phyloP scores from a whole-genome alignment of 2,888 invertebrate genomes.

The Mesorhabditis belari region DNA sequence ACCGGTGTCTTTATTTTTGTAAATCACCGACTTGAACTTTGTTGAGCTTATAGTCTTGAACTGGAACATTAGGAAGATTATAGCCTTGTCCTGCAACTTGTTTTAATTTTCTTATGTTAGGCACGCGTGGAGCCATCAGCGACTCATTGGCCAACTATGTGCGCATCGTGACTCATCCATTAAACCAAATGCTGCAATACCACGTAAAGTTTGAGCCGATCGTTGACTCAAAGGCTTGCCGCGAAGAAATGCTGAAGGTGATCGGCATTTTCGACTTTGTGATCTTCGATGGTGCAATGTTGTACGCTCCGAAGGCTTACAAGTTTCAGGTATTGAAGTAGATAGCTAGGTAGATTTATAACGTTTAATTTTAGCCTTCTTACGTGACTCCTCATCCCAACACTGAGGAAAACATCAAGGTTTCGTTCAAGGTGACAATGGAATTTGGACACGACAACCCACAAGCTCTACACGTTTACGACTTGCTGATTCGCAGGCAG shows the following conservation, averaged over 20 bases:
- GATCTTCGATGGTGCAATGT: not conserved
- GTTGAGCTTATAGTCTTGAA: too few relatives aligned
- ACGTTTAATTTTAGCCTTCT: too few relatives aligned
- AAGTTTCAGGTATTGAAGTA: too few relatives aligned
- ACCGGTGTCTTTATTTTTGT: too few relatives aligned
- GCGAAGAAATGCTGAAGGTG: not conserved
- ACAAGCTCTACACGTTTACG: slow-evolving; percentile 46
- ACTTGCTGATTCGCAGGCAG: slow-evolving; percentile 47
- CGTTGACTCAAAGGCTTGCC: not conserved
- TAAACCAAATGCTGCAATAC: too few relatives aligned
- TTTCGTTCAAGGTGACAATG: slow-evolving; percentile 38
- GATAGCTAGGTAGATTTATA: too few relatives aligned
- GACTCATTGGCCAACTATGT: not conserved
- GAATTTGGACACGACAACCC: slow-evolving; percentile 41
- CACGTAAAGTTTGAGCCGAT: not conserved
- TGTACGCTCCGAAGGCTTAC: not conserved
- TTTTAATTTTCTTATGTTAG: too few relatives aligned
- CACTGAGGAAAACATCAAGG: slow-evolving; percentile 27
- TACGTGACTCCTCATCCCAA: slow-evolving; percentile 19
- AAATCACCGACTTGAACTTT: too few relatives aligned
- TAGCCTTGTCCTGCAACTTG: too few relatives aligned
- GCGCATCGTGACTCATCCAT: not conserved
- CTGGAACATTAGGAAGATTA: too few relatives aligned
- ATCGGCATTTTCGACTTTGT: not conserved
- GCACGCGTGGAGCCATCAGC: too few relatives aligned